Percentiles rank a stretch among this genome's conserved stretches.
Conservation (phyloP, 2,797 vertebrate species). For the Gadopsis bispinosus region DNA sequence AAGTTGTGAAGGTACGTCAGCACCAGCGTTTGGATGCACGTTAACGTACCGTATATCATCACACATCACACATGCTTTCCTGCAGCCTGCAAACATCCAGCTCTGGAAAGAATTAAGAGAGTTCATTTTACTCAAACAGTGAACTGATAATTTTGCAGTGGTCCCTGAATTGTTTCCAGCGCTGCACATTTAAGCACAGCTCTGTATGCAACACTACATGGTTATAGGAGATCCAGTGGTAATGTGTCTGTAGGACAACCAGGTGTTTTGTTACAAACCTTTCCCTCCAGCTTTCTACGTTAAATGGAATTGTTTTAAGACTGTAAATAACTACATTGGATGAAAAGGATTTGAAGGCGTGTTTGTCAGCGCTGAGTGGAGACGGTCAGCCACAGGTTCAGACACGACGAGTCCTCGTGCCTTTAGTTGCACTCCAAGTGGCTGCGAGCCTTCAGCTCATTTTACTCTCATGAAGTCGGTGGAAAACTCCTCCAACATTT, state of each 20-base stretch:
- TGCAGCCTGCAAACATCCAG: neutral
- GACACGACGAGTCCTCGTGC: neutral
- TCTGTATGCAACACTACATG: neutral
- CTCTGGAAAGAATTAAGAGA: no score
- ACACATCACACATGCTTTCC: no score
- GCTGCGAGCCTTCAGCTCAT: neutral
- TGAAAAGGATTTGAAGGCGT: neutral
- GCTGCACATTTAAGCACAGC: neutral
- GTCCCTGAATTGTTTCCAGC: no score
- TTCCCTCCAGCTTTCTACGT: neutral
- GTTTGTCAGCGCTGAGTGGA: neutral
- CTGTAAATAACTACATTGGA: neutral
- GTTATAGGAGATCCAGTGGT: neutral
- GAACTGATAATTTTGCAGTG: no score
- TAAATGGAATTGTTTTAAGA: neutral
- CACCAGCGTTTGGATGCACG: neutral
- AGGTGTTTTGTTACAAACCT: neutral
- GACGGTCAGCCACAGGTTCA: neutral
- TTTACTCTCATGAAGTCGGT: neutral
- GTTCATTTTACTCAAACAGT: no score
- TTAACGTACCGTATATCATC: neutral
- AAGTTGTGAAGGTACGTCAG: slow-evolving; percentile 91
- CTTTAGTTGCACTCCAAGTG: neutral
- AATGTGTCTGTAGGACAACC: neutral
- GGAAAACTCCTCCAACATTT: neutral